Evolutionary conservation across 2,797 vertebrate genomes (phyloP).

Genomic region (Rousettus madagascariensis): DNA sequence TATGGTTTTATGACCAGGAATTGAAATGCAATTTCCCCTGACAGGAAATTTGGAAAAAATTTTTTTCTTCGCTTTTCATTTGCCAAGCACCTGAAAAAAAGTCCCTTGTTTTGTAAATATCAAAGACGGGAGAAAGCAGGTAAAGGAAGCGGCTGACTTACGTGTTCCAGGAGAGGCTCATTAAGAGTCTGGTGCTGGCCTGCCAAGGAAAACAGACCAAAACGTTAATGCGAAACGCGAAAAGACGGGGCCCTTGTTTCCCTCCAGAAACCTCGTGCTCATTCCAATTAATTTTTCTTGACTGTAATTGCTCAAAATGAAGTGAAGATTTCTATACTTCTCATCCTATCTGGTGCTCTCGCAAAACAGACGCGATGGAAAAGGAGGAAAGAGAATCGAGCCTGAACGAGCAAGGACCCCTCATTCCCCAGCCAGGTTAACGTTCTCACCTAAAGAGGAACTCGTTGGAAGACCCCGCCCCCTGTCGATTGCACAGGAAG

Average conservation of each 20-base stretch:
- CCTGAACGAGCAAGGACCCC: not conserved
- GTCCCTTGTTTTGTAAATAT: not conserved
- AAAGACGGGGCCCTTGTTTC: not conserved
- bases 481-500: no score
- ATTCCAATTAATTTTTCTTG: not conserved
- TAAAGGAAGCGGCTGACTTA: constrained; percentile 69
- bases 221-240: not conserved
- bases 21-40: not conserved
- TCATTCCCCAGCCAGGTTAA: fast-evolving
- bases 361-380: not conserved
- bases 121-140: not conserved
- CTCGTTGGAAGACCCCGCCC: fast-evolving
- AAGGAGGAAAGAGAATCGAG: not conserved
- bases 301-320: not conserved
- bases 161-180: not conserved
- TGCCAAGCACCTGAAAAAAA: not conserved
- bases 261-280: not conserved
- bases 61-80: not conserved
- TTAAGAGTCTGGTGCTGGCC: constrained; percentile 44
- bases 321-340: not conserved
- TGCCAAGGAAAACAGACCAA: constrained; percentile 57
- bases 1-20: not conserved
- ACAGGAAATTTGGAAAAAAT: not conserved
- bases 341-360: not conserved
- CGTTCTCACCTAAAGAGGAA: not conserved